Conservation (phyloP, 2,888 invertebrate genomes). For the Tachystola acroxantha region DNA sequence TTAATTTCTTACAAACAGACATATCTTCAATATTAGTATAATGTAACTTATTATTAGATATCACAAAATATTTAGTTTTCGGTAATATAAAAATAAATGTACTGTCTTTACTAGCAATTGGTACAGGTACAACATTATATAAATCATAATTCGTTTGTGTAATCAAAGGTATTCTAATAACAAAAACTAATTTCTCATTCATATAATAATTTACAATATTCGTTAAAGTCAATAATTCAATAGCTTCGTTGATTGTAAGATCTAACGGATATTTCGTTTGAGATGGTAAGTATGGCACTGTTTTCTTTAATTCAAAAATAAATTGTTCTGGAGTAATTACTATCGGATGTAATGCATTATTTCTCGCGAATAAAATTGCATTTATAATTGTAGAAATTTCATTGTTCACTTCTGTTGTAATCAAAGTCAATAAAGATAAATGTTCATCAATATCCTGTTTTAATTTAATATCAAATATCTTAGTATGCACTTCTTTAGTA, state of each 20-base stretch:
- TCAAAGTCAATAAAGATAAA: slow-evolving; percentile 15
- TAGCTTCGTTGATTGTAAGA: slow-evolving; percentile 6
- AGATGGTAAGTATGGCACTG: slow-evolving; percentile 14
- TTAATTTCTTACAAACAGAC: slow-evolving; percentile 12
- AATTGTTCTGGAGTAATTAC: slow-evolving; percentile 15
- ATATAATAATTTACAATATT: slow-evolving; percentile 11
- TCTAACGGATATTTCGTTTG: slow-evolving; percentile 14
- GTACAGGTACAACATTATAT: slow-evolving; percentile 16
- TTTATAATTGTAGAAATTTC: slow-evolving; percentile 17
- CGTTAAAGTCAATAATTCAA: slow-evolving; percentile 11
- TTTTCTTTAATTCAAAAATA: slow-evolving; percentile 13
- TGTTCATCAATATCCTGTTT: slow-evolving; percentile 18
- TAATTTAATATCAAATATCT: slow-evolving; percentile 14
- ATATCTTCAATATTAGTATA: slow-evolving; percentile 13
- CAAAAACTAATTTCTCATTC: slow-evolving; percentile 15
- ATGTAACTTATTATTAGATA: slow-evolving; percentile 12
- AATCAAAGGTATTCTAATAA: slow-evolving; percentile 14
- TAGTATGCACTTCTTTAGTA: slow-evolving; percentile 11
- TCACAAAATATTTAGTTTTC: slow-evolving; percentile 16
- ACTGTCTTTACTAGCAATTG: slow-evolving; percentile 14
- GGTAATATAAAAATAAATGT: slow-evolving; percentile 18
- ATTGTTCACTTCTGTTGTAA: slow-evolving; percentile 16
- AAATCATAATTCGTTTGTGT: slow-evolving; percentile 14
- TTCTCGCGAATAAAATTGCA: slow-evolving; percentile 16
- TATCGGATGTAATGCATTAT: slow-evolving; percentile 16